These are phyloP conservation scores for Isaurus tuberculatus DNA, from an alignment of 92 coral and sea anemone genomes.

Conservation along the genomic window DNA sequence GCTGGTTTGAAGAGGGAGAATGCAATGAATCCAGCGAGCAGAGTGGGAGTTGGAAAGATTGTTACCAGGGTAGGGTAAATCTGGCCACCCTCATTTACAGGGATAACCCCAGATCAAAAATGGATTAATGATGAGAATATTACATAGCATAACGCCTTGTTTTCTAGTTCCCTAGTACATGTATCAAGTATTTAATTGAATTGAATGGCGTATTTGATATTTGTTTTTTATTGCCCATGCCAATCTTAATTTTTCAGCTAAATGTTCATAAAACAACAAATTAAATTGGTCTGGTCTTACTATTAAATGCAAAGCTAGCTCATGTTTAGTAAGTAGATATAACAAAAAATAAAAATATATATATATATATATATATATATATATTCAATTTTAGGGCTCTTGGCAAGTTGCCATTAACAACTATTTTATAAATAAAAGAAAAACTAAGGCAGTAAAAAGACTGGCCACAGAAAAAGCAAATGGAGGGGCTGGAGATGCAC, in stretches of 20 bases:
- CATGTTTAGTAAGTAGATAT: no score
- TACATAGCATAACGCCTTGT: no score
- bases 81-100: conserved; percentile 55
- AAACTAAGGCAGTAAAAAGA: conserved; percentile 1
- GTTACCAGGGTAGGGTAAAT: conserved; percentile 48
- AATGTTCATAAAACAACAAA: background rate
- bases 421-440: background rate
- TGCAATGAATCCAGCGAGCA: conserved; percentile 50
- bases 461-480: background rate
- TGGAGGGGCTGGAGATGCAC: conserved; percentile 14
- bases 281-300: background rate
- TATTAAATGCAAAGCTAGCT: background rate
- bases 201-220: no score
- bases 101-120: conserved; percentile 46
- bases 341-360: no score
- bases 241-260: background rate
- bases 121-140: conserved; percentile 47
- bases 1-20: conserved; percentile 51
- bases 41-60: conserved; percentile 53
- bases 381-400: conserved; percentile 3
- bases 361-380: no score
- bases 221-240: background rate
- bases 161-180: no score
- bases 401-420: conserved; percentile 39
- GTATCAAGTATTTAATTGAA: no score